A percentile compares a stretch with the other conserved stretches of the same genome.
phyloP scores from a whole-genome alignment of 1,140 invertebrate species.

The Drosophila biarmipes region DNA sequence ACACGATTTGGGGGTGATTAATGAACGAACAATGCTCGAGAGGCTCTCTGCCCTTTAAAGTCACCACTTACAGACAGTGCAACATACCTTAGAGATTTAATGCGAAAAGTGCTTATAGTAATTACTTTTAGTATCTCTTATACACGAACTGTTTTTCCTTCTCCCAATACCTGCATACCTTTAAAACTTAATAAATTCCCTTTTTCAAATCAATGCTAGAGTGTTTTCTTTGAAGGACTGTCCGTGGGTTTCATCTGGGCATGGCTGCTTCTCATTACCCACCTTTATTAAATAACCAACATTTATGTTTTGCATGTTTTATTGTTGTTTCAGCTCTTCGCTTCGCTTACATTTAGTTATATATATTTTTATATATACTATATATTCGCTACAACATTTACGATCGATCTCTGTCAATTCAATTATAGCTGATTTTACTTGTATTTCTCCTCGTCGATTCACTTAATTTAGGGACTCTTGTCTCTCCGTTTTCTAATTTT shows the following conservation, averaged over 20 bases:
- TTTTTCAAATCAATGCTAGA: conserved; percentile 47
- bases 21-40: conserved; percentile 44
- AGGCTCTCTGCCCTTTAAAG: conserved; percentile 42
- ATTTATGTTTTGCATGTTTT: conserved; percentile 54
- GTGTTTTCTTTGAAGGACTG: background rate
- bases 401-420: conserved; percentile 59
- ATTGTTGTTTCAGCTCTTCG: conserved; percentile 69
- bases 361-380: conserved; percentile 74
- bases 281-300: background rate
- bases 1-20: conserved; percentile 16
- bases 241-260: no score
- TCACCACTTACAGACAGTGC: conserved; percentile 33
- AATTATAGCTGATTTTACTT: conserved; percentile 70
- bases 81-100: conserved; percentile 51
- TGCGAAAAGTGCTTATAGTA: conserved; percentile 56
- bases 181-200: conserved; percentile 50
- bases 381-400: conserved; percentile 82
- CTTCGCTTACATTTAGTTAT: conserved; percentile 79
- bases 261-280: background rate
- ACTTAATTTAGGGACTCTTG: conserved; percentile 72
- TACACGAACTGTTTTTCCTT: conserved; percentile 18
- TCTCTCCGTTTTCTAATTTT: conserved; percentile 62
- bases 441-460: conserved; percentile 33
- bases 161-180: conserved; percentile 21
- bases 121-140: conserved; percentile 47